These are phyloP conservation scores for Penaeus monodon DNA, from an alignment of 2,888 invertebrate species.

Conservation along the genomic window DNA sequence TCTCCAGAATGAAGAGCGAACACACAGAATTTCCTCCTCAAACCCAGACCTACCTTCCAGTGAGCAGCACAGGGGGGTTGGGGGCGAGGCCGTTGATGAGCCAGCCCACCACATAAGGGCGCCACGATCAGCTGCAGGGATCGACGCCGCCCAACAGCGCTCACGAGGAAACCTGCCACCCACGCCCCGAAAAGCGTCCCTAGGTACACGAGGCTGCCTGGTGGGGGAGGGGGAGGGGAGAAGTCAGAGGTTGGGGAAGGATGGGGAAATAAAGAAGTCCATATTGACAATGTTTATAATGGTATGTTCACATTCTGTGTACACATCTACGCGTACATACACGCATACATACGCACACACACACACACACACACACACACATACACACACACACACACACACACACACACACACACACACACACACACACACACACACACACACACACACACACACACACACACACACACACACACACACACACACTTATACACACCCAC, in stretches of 20 bases:
- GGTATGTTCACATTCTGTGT: too few relatives aligned
- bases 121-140: slow-evolving; percentile 31
- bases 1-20: too few relatives aligned
- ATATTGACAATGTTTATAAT: too few relatives aligned
- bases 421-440: too few relatives aligned
- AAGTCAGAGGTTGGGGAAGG: too few relatives aligned
- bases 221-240: neutral
- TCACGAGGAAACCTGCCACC: slow-evolving; percentile 32
- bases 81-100: slow-evolving; percentile 33
- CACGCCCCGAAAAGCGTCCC: slow-evolving; percentile 50
- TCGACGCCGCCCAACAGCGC: slow-evolving; percentile 16
- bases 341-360: too few relatives aligned
- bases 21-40: neutral
- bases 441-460: neutral
- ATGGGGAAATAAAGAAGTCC: too few relatives aligned
- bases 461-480: slow-evolving; percentile 8
- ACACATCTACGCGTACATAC: too few relatives aligned
- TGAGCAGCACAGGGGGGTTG: slow-evolving; percentile 27
- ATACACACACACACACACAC: too few relatives aligned
- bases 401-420: too few relatives aligned
- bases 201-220: slow-evolving; percentile 50
- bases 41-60: slow-evolving; percentile 30
- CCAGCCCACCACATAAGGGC: slow-evolving; percentile 39
- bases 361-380: too few relatives aligned
- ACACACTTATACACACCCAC: slow-evolving; percentile 2